Conservation (phyloP, 2,888 invertebrate genomes). For the Hoplodrina ambigua region DNA sequence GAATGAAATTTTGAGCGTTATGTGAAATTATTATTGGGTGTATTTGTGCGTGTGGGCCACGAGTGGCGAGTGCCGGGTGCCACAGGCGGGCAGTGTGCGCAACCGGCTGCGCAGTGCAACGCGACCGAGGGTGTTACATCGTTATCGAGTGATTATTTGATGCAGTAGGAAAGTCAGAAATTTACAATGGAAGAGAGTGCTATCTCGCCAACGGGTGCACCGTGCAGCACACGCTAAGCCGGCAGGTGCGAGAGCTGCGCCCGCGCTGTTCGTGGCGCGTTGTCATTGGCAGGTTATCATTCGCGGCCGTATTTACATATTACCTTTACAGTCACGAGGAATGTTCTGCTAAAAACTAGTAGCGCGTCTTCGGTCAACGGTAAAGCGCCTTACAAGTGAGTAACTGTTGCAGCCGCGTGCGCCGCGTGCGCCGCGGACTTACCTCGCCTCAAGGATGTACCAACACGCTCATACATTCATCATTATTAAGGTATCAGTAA, state of each 20-base stretch:
- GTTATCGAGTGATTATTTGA: too few species aligned
- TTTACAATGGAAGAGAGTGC: too few species aligned
- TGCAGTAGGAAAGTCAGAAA: too few species aligned
- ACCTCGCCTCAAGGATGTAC: too few species aligned
- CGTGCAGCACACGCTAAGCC: too few species aligned
- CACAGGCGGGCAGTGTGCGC: too few species aligned
- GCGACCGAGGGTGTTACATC: too few species aligned
- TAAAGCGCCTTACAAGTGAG: conserved; percentile 21
- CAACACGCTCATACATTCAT: background rate
- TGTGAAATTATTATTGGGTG: conserved; percentile 19
- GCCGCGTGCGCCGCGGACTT: too few species aligned
- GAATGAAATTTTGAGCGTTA: conserved; percentile 20
- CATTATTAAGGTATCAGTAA: background rate
- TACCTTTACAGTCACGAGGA: conserved; percentile 38
- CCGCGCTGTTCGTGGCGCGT: background rate
- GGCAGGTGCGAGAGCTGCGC: background rate
- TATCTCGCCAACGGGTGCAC: too few species aligned
- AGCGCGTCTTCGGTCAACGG: conserved; percentile 32
- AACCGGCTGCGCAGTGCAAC: too few species aligned
- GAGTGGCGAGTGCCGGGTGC: too few species aligned
- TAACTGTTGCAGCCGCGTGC: conserved; percentile 25
- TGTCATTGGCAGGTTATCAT: background rate
- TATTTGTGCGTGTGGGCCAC: background rate
- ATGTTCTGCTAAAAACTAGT: conserved; percentile 39
- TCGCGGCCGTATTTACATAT: conserved; percentile 46